Base-by-base conservation (phyloP, 2,888 invertebrate genomes). In the Tetheella fluctuosa region DNA sequence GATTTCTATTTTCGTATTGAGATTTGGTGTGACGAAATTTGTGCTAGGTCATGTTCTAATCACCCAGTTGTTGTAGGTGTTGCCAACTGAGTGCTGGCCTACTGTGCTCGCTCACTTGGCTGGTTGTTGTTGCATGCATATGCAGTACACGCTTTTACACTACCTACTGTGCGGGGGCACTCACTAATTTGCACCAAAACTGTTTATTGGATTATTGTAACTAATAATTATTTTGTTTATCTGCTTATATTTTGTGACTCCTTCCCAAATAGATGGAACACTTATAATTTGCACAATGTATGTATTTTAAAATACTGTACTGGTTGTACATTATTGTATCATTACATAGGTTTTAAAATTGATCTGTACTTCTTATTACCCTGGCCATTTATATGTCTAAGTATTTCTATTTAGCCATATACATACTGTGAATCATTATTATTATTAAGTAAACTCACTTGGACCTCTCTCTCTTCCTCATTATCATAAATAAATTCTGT, bases 1-100 rank as follows among this genome's bases (percentile, higher is more conserved):
- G 54, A 64, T 70, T 58, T 72, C 70, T 74, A 73, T 74, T 75
- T 79, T 71, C 60, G 61, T 76, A 71, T 63, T 57, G 59, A 59
- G 62, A 68, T 65, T 67, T 66, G 59, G 60, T 65, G 62, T 70
- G 66, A 75, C 62, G 56, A 64, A 52, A 61, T 58, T 67, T 68
- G 61, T 52, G 60, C 59, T 73, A 71, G 69, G 64, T 69, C 64
- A 64, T 72, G 64, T 60, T 70, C 63, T 65, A 65, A 65, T 72
- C 64, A 67, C 59, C 62, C 54, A 62, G 61, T 62, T 52, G 57
- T 59, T 7, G 1, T 48, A 6, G 62, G 58, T 61, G 62, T 65
- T 71, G 70, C 65, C 64, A 74, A 71, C 57, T 59, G 28, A 53
- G 2, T n/a, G 39, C 20, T 20, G 48, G 48, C 17, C 15, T 42